phyloP scores from a whole-genome alignment of 1,140 invertebrate species.

The Subanguina moxae region DNA sequence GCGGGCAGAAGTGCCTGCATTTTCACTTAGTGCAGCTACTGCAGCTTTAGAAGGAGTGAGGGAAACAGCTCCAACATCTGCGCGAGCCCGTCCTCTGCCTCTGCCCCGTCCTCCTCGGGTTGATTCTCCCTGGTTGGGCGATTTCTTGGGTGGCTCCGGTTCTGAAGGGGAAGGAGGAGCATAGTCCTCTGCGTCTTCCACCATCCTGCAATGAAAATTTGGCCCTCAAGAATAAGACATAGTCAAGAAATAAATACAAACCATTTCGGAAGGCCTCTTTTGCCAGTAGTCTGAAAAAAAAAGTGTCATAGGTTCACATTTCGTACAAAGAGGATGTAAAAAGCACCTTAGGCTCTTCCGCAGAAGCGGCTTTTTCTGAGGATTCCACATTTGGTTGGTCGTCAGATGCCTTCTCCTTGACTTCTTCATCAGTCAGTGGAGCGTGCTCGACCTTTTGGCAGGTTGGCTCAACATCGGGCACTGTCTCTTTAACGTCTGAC shows the following conservation, averaged over 20 bases:
- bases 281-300: constrained; percentile 2
- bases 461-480: no score
- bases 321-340: background rate
- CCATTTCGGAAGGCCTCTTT: background rate
- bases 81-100: background rate
- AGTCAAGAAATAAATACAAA: background rate
- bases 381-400: background rate
- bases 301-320: background rate
- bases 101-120: background rate
- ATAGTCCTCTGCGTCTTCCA: constrained; percentile 6
- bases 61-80: background rate
- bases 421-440: background rate
- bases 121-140: background rate
- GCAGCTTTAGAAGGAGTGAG: background rate
- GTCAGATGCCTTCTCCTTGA: background rate
- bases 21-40: background rate
- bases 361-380: background rate
- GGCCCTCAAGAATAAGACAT: no score
- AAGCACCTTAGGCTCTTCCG: constrained; percentile 4
- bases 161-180: no score
- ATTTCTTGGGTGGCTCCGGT: constrained; percentile 1
- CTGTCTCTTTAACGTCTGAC: no score
- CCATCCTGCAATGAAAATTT: background rate
- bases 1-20: background rate
- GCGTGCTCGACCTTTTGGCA: no score